Evolutionary conservation across 2,888 invertebrate genomes (phyloP), one percentile per base, ranked within the genome.

Genomic region (Himalopsyche japonica): DNA sequence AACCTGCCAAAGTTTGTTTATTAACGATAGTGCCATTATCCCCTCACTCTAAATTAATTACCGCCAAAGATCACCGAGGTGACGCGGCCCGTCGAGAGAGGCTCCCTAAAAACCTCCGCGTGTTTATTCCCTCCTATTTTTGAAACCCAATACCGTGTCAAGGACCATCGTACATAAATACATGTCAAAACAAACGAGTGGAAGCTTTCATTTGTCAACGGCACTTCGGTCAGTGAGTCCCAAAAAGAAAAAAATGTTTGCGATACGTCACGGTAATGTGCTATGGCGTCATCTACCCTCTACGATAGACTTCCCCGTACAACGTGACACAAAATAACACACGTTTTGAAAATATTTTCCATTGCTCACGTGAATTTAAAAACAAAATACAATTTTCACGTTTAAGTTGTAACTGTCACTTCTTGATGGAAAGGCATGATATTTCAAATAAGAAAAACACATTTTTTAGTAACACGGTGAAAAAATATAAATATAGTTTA

Each of bases 231-330:
- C 83, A 47, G 77, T 57, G 83, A 49, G 24, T 76, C 76, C 77
- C 12, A 34, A 78, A n/a, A 32, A 80, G 43, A 84, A 86, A 82
- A n/a, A 80, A 86, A 86, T 86, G 86, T 80, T 24, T 80, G 57
- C 82, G 80, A 86, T 86, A 49, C 80, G 82, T 86, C 86, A 86
- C 82, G 86, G 82, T 86, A 86, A 86, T 86, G 84, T 84, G 86
- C 80, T 77, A 32, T 7, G 1, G 20, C 20, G 57, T 20, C 4
- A 20, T 57, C 20, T 57, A 15, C 20, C 20, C 20, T 57, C 57
- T 20, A 43, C 20, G 57, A 57, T 57, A 57, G 20, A 5, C 20
- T 57, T 57, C 20, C 24, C 20, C 7, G 24, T 20, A 6, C 57
- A 57, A 5, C 7, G 20, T 57, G 57, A 20, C 57, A 20, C 57